Base-by-base conservation (phyloP, 2,888 invertebrate species). In the Oscheius myriophilus region DNA sequence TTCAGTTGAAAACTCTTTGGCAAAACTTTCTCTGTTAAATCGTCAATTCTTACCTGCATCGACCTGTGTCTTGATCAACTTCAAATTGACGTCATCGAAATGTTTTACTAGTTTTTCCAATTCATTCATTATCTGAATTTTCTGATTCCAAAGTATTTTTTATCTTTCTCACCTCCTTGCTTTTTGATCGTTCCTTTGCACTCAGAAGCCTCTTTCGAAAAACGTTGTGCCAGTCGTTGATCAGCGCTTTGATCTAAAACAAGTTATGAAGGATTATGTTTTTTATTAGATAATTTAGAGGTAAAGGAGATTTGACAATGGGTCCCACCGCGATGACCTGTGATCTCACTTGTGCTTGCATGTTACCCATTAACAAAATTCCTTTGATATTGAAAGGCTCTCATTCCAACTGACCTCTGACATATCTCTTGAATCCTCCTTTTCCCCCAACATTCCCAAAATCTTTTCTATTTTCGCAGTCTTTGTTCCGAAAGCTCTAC, bases 381-480 rank as follows among this genome's bases (percentile, higher is more conserved):
- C n/a, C n/a, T n/a, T n/a, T 16, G 23, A 16, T 12, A 46, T 23
- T 49, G 11, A n/a, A 25, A 33, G n/a, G 18, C n/a, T 7, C 43
- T 46, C 46, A 23, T 39, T 16, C 21, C 7, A 14, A 21, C 53
- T 21, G 23, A 75, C 74, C 63, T 75, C 72, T 26, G 65, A 43
- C 70, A 76, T 70, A 45, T 76, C 78, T 26, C 67, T 64, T 2
- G 73, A 73, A 46, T 75, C 63, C 23, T 64, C 62, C 55, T 74
- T 71, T 51, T 78, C 78, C 23, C 78, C 78, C 43, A 78, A 54
- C 51, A 71, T 52, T 41, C 66, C 70, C 46, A 76, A 46, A 67
- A 78, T 75, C 52, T 73, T 78, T 33, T 73, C 63, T 41, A 74
- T 72, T 33, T 69, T 64, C 18, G 71, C 25, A 0, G 70, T 70